Evolutionary conservation across 2,797 vertebrate species (phyloP), one percentile per base, ranked within the genome.

Genomic region (Molossus alvarezi): DNA sequence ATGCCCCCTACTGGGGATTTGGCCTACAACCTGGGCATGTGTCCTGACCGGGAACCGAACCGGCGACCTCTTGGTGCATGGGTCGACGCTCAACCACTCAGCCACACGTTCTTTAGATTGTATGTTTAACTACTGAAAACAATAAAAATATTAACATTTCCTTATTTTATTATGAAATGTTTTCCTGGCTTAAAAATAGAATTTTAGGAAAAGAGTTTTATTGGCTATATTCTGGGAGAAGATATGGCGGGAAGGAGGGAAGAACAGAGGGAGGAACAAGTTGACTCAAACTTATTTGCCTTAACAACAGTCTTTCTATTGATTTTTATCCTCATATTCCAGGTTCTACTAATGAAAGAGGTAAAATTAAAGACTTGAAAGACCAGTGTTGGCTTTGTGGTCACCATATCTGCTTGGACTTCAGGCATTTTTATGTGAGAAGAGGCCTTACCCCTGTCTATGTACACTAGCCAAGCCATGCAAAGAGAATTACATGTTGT

Each of bases 121-220:
- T 41, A 60, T 55, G 27, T 23, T 88, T 62, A 67, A 57, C 57
- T 29, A 83, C 5, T 64, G 82, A 55, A 60, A 82, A 89, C 7
- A 87, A 90, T 20, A 48, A 85, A 58, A 86, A 3, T 69, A 83
- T 62, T 14, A 55, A 4, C 81, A 58, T 88, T 85, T 69, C 27
- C 53, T 62, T 90, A 58, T 90, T 95, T 95, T 84, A 64, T 45
- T n/a, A 72, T 72, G 80, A 87, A 79, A 88, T 80, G 12, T 55
- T 60, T 81, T 55, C 48, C 72, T 65, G 29, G 33, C 57, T 72
- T 83, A 65, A 72, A 85, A 81, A 33, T 9, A 73, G 33, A 90
- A 57, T 58, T 77, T 79, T 69, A 33, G 55, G 10, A 27, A 73
- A 88, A 88, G 29, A 7, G 5, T 27, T 60, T 73, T 41, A 29